Base-by-base conservation (phyloP, 1,140 invertebrate species). In the Caenorhabditis tropicalis region DNA sequence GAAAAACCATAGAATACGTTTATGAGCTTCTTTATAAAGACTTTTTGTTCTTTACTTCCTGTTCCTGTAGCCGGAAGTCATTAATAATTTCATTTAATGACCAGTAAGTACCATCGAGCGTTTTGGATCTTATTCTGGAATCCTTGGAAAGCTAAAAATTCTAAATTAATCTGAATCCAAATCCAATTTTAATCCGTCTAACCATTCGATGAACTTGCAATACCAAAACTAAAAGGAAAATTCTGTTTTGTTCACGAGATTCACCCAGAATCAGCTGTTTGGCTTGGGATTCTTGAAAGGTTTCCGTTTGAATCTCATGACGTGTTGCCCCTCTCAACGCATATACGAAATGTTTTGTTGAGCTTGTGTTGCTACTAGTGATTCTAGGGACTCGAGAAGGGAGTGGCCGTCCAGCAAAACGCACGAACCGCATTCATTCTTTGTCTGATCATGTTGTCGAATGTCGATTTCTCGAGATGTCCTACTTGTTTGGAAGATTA, bases 381-480 rank as follows among this genome's bases (percentile, higher is more conserved):
- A 74, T 43, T 43, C 33, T 43, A 39, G 33, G 36, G 33, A 5
- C 65, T 74, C 65, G 7, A 24, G 19, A 27, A 15, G 15, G 36
- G 29, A 43, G 29, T 19, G 65, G 29, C 29, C 7, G 10, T 9
- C 0, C 19, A 6, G 49, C 49, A 51, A 12, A 9, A n/a, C 12
- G 21, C 10, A 15, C 9, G 19, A 33, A 10, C 24, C 31, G n/a
- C 36, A 43, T 46, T 43, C 36, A 19, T 1, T 24, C 27, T 6
- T 21, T 5, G 2, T 3, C n/a, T 36, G 33, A 74, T n/a, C n/a
- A n/a, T 74, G 65, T 29, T 74, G 36, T 24, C 65, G 9, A 74
- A 74, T 46, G 65, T 74, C 33, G 65, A 74, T 15, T 74, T 74
- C 24, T 43, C 65, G 9, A 74, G 65, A 74, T 74, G 65, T 74